Evolutionary conservation across 2,888 invertebrate genomes (phyloP), one percentile per base, ranked within the genome.

Genomic region (Mythimna loreyi): DNA sequence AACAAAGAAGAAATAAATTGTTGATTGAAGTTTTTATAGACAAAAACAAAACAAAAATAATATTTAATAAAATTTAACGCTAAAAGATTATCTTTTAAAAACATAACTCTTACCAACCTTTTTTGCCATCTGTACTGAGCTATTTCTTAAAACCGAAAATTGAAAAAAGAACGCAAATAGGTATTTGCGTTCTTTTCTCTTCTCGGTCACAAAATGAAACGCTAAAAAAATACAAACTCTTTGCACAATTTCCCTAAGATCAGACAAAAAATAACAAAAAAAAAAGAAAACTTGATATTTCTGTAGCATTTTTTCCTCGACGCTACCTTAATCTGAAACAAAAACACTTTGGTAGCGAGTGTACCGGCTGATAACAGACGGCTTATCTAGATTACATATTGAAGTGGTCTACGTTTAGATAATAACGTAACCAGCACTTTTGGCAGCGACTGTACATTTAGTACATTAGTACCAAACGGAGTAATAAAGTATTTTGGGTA

Each of bases 371-470:
- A 81, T 81, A 81, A 77, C 55, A 9, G 25, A 23, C 43, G 45
- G 68, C 83, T 81, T 83, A 83, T 81, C 80, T 83, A 63, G 69
- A 67, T 72, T 61, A 83, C 69, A 72, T 63, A 67, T 72, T 70
- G 67, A 67, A 77, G 67, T 81, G 68, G 67, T 57, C 33, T 58
- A 49, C 57, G 66, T 81, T 80, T 80, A 83, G 81, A 69, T 69
- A 55, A 80, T 80, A 78, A 78, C 65, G 77, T 78, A 80, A 80
- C 61, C 59, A 25, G 25, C 79, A 58, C 40, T 78, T 81, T 78
- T 77, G 36, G 53, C 52, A 21, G 30, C 19, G 30, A n/a, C 43
- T 77, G 59, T 81, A 62, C 58, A 16, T 49, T 50, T n/a, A 25
- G 53, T 53, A 28, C 43, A 30, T 11, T 2, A 23, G 36, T 33